phyloP scores from a whole-genome alignment of 2,888 invertebrate species.

The Pyralis farinalis region DNA sequence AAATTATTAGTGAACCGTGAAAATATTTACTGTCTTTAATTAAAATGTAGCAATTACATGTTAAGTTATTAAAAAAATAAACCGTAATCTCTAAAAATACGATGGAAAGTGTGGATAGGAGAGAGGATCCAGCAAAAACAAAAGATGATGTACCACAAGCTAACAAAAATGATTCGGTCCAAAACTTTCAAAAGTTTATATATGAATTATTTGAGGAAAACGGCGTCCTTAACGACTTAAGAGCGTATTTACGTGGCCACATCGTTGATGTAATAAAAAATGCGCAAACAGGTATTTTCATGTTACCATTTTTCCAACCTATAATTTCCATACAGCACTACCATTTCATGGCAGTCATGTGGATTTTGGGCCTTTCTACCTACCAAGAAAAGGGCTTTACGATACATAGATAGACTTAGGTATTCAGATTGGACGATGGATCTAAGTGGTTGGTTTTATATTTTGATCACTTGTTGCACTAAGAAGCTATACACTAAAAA shows the following conservation, averaged over 20 bases:
- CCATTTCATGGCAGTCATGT: too few relatives aligned
- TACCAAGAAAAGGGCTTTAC: too few relatives aligned
- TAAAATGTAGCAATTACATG: slow-evolving; percentile 22
- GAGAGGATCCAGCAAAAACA: background rate
- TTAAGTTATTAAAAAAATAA: slow-evolving; percentile 5
- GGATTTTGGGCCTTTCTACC: too few relatives aligned
- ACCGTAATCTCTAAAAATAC: slow-evolving; percentile 21
- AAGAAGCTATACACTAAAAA: too few relatives aligned
- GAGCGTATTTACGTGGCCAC: slow-evolving; percentile 81
- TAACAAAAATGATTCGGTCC: slow-evolving; percentile 40
- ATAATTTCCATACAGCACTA: too few relatives aligned
- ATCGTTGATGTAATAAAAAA: slow-evolving; percentile 79
- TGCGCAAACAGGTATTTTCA: slow-evolving; percentile 54
- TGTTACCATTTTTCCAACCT: slow-evolving; percentile 1
- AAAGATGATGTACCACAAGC: slow-evolving; percentile 17
- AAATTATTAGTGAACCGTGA: slow-evolving; percentile 50
- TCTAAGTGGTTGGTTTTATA: too few relatives aligned
- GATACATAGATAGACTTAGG: too few relatives aligned
- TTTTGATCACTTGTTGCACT: too few relatives aligned
- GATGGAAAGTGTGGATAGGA: slow-evolving; percentile 34
- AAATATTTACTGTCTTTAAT: slow-evolving; percentile 17
- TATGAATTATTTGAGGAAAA: slow-evolving; percentile 82
- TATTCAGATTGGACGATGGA: too few relatives aligned
- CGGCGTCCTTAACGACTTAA: slow-evolving; percentile 80
- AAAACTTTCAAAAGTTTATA: slow-evolving; percentile 80